A percentile compares a stretch with the other conserved stretches of the same genome.
phyloP scores from a whole-genome alignment of 2,797 vertebrate species.

The Fringilla coelebs region DNA sequence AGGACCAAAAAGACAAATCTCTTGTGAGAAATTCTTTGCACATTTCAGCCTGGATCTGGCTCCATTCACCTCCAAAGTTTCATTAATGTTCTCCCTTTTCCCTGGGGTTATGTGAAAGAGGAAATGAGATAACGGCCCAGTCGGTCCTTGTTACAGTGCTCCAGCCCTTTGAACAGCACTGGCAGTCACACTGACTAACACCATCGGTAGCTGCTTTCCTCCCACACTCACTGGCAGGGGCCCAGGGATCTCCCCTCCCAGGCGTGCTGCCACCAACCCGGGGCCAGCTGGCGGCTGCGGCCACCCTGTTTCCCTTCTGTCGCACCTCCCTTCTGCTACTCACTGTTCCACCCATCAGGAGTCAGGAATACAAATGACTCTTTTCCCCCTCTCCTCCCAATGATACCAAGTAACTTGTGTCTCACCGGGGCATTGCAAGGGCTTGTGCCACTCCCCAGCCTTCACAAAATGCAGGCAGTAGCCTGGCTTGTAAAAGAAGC shows the following conservation, averaged over 20 bases:
- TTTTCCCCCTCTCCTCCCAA: neutral
- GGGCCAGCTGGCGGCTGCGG: neutral
- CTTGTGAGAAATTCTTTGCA: neutral
- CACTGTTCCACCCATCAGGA: neutral
- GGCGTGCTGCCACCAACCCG: neutral
- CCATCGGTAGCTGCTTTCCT: neutral
- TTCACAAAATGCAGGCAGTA: neutral
- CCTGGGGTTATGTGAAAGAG: neutral
- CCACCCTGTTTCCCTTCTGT: neutral
- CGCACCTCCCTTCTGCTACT: neutral
- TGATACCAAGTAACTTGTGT: neutral
- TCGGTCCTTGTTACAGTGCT: neutral
- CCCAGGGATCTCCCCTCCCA: conserved; percentile 17
- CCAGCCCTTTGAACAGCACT: neutral
- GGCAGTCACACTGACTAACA: neutral
- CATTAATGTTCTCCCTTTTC: neutral
- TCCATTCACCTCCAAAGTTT: neutral
- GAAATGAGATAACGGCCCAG: neutral
- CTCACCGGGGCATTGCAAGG: neutral
- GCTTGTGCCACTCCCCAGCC: neutral
- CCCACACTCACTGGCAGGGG: neutral
- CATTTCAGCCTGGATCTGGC: neutral
- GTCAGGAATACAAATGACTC: neutral
- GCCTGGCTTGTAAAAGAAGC: neutral
- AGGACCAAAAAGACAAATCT: neutral